phyloP scores from a whole-genome alignment of 2,113 vertebrate species.

The Corvus moneduloides region DNA sequence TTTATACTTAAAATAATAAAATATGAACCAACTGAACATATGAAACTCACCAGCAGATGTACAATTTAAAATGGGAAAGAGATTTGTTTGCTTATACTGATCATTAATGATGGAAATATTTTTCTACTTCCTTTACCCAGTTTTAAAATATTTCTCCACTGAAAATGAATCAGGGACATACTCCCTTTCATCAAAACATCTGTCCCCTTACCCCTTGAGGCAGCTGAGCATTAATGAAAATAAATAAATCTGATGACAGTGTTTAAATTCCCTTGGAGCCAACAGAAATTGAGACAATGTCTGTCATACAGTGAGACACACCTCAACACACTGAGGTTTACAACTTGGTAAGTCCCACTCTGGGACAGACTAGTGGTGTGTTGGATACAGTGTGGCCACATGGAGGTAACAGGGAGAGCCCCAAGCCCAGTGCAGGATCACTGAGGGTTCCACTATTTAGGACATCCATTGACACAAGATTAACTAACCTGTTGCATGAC shows the following conservation, averaged over 20 bases:
- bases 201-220: neutral
- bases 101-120: neutral
- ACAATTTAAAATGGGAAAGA: neutral
- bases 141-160: neutral
- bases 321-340: neutral
- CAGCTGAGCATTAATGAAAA: neutral
- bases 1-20: neutral
- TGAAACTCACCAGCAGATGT: neutral
- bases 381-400: neutral
- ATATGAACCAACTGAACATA: neutral
- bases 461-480: neutral
- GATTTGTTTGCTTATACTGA: neutral
- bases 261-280: neutral
- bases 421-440: neutral
- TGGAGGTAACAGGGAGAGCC: rapidly evolving
- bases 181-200: neutral
- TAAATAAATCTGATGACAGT: neutral
- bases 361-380: neutral
- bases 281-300: neutral
- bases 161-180: neutral
- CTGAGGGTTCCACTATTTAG: neutral
- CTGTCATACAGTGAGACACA: neutral
- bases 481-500: neutral
- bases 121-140: neutral
- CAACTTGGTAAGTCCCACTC: neutral